Base-by-base conservation (phyloP, 2,797 vertebrate genomes). In the Varecia variegata region DNA sequence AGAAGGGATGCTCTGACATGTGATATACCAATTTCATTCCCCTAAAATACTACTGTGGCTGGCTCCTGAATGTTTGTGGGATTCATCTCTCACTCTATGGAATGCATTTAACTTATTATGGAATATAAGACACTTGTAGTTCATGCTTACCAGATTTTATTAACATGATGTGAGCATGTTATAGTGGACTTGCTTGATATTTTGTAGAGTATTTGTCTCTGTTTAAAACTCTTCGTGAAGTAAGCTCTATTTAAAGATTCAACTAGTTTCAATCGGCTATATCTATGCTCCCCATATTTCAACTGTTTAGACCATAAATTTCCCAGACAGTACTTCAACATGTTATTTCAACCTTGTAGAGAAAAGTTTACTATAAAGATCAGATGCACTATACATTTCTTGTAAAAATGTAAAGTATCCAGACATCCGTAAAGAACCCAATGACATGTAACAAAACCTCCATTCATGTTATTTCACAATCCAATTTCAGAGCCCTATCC, bases 191-290 rank as follows among this genome's bases (percentile, higher is more conserved):
- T 73, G 47, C 5, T 47, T 93, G 25, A 7, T 73, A 11, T 85
- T 58, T 80, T 85, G 12, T 68, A 73, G 50, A 54, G 43, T 92
- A 17, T 68, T 52, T 45, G 11, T 58, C 27, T 77, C 10, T 82
- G 32, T n/a, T 65, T 25, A 35, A 71, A 88, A 84, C 38, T 94
- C n/a, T 81, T 54, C 68, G 70, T 81, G 17, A 90, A 71, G 14
- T 73, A 54, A 84, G 11, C 2, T 88, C 82, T 80, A 73, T 88
- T 95, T 96, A 95, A 93, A 80, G 47, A 27, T 20, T 68, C 30
- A 30, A 30, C 25, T 73, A 73, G 6, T 91, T 95, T 76, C 50
- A 87, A 21, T 47, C 56, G 40, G 4, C 40, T 92, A 25, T 70
- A 30, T 80, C 65, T 76, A 5, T 43, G 50, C 5, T 11, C 3